A percentile compares a stretch with the other conserved stretches of the same genome.
phyloP scores from a whole-genome alignment of 2,113 vertebrate species.

The human (Homo sapiens) region GRCh38 chr18:425501-426000 shows the following conservation, averaged over 20 bases:
- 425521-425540: constrained; percentile 26
- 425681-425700: neutral
- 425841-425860: neutral
- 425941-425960: neutral
- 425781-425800: constrained; percentile 53
- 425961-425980: neutral
- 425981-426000: neutral
- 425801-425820: constrained; percentile 33
- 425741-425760: constrained; percentile 40
- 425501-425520: constrained; percentile 45
- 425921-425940: neutral
- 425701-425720: neutral
- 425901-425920: neutral
- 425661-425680: constrained; percentile 12
- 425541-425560: neutral
- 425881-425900: constrained; percentile 10
- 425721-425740: constrained; percentile 5
- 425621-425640: constrained; percentile 29
- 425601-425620: constrained; percentile 14
- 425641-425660: neutral
- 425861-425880: constrained; percentile 55
- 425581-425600: neutral
- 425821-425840: constrained; percentile 43
- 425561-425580: neutral
- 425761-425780: constrained; percentile 41